These are phyloP conservation scores for Ephydatia muelleri DNA, from an alignment of 37 sponge, comb jelly and placozoan species.

Conservation along the genomic window DNA sequence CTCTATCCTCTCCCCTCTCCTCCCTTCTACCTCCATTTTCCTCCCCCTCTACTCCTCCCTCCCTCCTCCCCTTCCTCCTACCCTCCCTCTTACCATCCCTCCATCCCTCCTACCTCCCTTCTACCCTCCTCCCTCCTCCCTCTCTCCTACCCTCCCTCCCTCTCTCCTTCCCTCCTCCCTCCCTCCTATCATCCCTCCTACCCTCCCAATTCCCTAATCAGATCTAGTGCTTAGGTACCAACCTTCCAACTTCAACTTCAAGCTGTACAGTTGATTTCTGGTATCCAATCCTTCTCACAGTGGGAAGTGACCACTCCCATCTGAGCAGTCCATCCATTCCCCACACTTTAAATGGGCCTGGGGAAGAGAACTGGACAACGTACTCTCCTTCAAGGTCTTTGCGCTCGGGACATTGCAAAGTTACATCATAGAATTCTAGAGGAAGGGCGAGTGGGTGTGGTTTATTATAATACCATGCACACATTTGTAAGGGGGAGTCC, in stretches of 20 bases:
- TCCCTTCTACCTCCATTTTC: no score
- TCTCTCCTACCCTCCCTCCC: no score
- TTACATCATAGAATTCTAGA: conserved; percentile 22
- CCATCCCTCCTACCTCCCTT: no score
- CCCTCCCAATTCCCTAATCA: no score
- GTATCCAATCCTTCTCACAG: conserved; percentile 46
- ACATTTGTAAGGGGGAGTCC: no score
- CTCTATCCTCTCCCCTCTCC: no score
- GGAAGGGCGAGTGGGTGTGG: conserved; percentile 2
- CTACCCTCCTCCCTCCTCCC: no score
- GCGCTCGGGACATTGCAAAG: conserved; percentile 43
- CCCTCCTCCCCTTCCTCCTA: not conserved
- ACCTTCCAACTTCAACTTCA: conserved; percentile 70
- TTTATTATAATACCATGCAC: no score
- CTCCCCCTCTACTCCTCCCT: no score
- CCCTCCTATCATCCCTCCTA: no score
- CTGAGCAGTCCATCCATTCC: not conserved
- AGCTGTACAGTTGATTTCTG: conserved; percentile 53
- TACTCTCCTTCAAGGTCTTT: conserved; percentile 52
- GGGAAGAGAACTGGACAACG: conserved; percentile 28
- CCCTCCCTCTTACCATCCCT: not conserved
- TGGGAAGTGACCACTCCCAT: conserved; percentile 50
- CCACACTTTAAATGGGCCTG: conserved; percentile 25
- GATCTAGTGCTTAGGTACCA: no score
- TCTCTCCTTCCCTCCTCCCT: no score